Percentiles rank a stretch among this genome's conserved stretches.
These are phyloP conservation scores for Calcarius lapponicus DNA, from an alignment of 2,797 vertebrate genomes.

Conservation along the genomic window DNA sequence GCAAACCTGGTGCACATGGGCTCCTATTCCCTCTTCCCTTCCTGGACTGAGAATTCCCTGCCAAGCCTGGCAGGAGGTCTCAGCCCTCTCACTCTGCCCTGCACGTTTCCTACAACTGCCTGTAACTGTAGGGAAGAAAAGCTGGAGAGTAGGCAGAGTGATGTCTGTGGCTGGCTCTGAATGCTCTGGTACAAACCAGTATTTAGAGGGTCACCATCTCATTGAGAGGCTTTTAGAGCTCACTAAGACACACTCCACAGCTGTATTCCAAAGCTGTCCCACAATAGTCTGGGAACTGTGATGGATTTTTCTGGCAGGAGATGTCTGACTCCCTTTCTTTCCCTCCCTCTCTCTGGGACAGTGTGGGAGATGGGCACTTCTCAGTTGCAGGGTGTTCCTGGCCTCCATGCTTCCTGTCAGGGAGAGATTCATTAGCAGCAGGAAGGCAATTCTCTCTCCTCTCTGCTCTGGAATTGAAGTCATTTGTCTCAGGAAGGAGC, in stretches of 20 bases:
- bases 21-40: not conserved
- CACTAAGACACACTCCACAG: not conserved
- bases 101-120: not conserved
- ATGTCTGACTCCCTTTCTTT: not conserved
- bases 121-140: not conserved
- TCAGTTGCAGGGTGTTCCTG: not conserved
- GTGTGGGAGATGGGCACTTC: not conserved
- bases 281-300: not conserved
- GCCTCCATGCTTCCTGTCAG: not conserved
- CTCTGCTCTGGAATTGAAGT: conserved; percentile 52
- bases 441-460: not conserved
- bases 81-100: not conserved
- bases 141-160: not conserved
- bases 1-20: not conserved
- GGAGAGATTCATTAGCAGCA: conserved; percentile 12
- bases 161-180: not conserved
- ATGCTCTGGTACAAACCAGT: not conserved
- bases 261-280: not conserved
- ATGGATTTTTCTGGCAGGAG: not conserved
- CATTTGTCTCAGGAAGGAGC: conserved; percentile 23
- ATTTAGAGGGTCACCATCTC: not conserved
- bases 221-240: not conserved
- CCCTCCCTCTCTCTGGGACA: not conserved
- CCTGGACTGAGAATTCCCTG: not conserved
- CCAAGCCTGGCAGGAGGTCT: not conserved